A percentile compares a stretch with the other conserved stretches of the same genome.
These are phyloP conservation scores for Synergus gifuensis DNA, from an alignment of 2,888 invertebrate genomes.

Conservation along the genomic window DNA sequence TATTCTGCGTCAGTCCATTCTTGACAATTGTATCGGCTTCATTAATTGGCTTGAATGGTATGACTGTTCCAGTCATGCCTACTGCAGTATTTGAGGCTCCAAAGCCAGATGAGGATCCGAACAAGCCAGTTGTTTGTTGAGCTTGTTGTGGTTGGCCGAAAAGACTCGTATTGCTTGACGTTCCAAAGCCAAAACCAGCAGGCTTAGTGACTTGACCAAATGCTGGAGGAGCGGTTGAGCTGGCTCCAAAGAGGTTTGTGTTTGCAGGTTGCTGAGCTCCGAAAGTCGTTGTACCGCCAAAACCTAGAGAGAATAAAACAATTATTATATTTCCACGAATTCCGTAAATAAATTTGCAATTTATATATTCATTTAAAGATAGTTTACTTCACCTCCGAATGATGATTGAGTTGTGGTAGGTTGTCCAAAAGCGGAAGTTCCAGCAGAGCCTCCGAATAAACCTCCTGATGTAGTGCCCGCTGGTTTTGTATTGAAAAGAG, in stretches of 20 bases:
- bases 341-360: neutral
- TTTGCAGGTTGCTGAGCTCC: constrained; percentile 80
- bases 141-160: constrained; percentile 81
- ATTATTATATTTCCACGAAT: neutral
- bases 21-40: constrained; percentile 96
- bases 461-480: constrained; percentile 79
- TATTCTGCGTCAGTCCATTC: constrained; percentile 89
- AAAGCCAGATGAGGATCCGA: constrained; percentile 68
- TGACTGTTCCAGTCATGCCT: constrained; percentile 84
- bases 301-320: constrained; percentile 54
- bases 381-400: constrained; percentile 67
- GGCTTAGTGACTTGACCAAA: constrained; percentile 83
- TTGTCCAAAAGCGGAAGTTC: constrained; percentile 84
- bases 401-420: constrained; percentile 80
- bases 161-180: constrained; percentile 79
- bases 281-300: constrained; percentile 76
- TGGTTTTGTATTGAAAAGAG: constrained; percentile 80
- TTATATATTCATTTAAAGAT: neutral
- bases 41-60: constrained; percentile 92
- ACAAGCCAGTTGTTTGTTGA: constrained; percentile 76
- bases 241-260: constrained; percentile 81
- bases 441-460: constrained; percentile 83
- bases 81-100: neutral
- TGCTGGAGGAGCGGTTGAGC: constrained; percentile 79
- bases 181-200: constrained; percentile 82